These are phyloP conservation scores for Diachasma alloeum DNA, from an alignment of 1,140 invertebrate species.

Conservation along the genomic window DNA sequence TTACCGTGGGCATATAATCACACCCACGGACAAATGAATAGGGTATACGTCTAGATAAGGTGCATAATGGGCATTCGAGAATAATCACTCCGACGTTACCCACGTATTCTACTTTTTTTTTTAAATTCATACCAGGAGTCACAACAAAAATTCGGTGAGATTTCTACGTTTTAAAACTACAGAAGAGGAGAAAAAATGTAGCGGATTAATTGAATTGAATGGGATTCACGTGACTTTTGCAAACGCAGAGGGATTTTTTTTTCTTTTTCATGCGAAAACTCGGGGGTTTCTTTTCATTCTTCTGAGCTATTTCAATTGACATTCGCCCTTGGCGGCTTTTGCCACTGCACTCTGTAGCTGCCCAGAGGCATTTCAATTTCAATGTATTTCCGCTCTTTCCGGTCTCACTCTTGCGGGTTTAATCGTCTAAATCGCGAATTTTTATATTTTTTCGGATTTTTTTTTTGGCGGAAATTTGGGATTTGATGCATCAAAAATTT, in stretches of 20 bases:
- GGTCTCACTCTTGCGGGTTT: not conserved
- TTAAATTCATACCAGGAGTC: not conserved
- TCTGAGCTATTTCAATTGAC: conserved; percentile 8
- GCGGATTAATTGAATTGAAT: not conserved
- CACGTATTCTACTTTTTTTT: not conserved
- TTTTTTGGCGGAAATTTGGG: no score
- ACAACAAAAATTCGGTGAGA: no score
- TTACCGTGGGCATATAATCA: not conserved
- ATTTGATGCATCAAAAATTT: no score
- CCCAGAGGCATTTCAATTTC: not conserved
- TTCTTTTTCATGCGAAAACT: not conserved
- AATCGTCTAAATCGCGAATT: not conserved
- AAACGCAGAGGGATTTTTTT: not conserved
- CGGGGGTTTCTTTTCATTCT: not conserved
- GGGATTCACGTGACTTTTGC: not conserved
- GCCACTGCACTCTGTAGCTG: not conserved
- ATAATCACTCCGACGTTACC: not conserved
- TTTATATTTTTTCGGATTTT: no score
- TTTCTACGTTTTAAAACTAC: no score
- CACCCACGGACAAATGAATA: not conserved
- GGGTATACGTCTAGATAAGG: not conserved
- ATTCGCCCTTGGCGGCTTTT: not conserved
- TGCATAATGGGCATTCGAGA: not conserved
- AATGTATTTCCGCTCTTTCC: not conserved
- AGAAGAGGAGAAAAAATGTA: not conserved